Percentiles rank a stretch among this genome's conserved stretches.
These are phyloP conservation scores for Montipora cactus DNA, from an alignment of 64 coral and sea anemone species.

Conservation along the genomic window DNA sequence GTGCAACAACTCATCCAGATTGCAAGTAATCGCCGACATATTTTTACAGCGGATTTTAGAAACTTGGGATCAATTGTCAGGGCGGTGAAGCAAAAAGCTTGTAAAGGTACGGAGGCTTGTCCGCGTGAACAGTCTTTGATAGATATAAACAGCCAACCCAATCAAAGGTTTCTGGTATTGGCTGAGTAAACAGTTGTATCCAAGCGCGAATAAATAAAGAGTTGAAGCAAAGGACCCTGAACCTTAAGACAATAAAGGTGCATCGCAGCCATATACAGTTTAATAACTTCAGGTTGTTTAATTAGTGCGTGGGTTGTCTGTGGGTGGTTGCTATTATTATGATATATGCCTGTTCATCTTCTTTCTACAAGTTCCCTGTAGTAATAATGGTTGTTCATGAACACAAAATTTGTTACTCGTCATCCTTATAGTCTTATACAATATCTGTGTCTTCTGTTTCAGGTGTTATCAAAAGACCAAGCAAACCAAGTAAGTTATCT, in stretches of 20 bases:
- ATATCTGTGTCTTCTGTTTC: not conserved
- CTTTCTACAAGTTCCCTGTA: not conserved
- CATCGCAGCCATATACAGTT: not conserved
- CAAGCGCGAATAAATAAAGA: too few relatives aligned
- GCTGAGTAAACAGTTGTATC: too few relatives aligned
- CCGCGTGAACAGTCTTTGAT: not conserved
- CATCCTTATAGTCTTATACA: not conserved
- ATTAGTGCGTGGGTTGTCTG: not conserved
- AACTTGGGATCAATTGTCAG: constrained; percentile 65
- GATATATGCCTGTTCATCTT: not conserved
- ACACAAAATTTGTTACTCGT: not conserved
- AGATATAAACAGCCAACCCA: too few relatives aligned
- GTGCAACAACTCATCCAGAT: constrained; percentile 57
- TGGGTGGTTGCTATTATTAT: too few relatives aligned
- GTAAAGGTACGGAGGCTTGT: constrained; percentile 33
- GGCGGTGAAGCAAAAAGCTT: constrained; percentile 74
- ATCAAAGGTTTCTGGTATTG: too few relatives aligned
- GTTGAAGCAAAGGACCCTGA: not conserved
- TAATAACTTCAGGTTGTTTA: not conserved
- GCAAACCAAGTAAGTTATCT: constrained; percentile 40
- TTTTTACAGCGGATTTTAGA: constrained; percentile 68
- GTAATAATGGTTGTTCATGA: not conserved
- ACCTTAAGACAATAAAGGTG: too few relatives aligned
- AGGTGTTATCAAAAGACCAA: constrained; percentile 45
- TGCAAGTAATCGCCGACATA: constrained; percentile 61